Evolutionary conservation across 2,888 invertebrate species (phyloP).

Genomic region (Ceramica pisi): DNA sequence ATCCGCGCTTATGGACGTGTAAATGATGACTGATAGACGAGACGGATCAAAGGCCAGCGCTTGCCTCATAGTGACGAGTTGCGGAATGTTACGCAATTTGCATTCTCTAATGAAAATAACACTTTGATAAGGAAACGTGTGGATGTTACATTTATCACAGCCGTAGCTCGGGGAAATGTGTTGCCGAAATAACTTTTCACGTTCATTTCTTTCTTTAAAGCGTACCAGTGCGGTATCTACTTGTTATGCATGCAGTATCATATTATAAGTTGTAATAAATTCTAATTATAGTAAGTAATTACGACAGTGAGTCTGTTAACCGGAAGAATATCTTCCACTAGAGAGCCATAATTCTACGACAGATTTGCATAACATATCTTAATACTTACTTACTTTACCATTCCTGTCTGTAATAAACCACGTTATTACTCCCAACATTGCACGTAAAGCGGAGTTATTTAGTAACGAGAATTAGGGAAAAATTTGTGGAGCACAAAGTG

Average conservation of each 20-base stretch:
- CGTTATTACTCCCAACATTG: slow-evolving; percentile 38
- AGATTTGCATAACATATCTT: slow-evolving; percentile 53
- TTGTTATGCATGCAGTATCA: slow-evolving; percentile 40
- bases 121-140: slow-evolving; percentile 42
- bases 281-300: slow-evolving; percentile 63
- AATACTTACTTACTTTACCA: slow-evolving; percentile 39
- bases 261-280: slow-evolving; percentile 54
- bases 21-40: slow-evolving; percentile 60
- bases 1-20: slow-evolving; percentile 62
- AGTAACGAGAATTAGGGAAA: slow-evolving; percentile 46
- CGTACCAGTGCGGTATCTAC: slow-evolving; percentile 20
- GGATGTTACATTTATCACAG: slow-evolving; percentile 48
- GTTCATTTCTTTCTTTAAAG: slow-evolving; percentile 41
- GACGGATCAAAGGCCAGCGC: slow-evolving; percentile 64
- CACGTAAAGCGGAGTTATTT: slow-evolving; percentile 40
- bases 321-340: slow-evolving; percentile 57
- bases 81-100: slow-evolving; percentile 51
- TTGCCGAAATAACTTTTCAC: slow-evolving; percentile 22
- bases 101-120: slow-evolving; percentile 59
- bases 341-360: slow-evolving; percentile 48
- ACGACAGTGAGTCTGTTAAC: slow-evolving; percentile 55
- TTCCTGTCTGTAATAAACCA: slow-evolving; percentile 45
- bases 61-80: slow-evolving; percentile 50
- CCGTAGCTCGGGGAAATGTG: slow-evolving; percentile 26
- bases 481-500: slow-evolving; percentile 56